phyloP scores from a whole-genome alignment of 2,113 vertebrate species.

The Plecturocebus donacophilus region DNA sequence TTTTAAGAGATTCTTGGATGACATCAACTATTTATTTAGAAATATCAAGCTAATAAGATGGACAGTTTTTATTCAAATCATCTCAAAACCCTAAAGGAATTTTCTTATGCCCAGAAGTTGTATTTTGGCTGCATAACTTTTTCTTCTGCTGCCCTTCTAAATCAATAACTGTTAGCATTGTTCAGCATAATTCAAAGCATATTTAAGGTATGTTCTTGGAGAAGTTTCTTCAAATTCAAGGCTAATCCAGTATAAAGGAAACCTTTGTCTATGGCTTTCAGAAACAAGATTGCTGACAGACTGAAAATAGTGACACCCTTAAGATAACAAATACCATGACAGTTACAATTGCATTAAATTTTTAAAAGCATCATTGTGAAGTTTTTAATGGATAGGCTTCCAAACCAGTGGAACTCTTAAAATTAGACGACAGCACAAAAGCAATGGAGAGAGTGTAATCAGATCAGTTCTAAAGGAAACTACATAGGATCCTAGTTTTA shows the following conservation, averaged over 20 bases:
- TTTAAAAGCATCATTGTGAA: conserved; percentile 56
- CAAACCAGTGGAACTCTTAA: conserved; percentile 50
- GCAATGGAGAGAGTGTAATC: neutral
- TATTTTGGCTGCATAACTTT: conserved; percentile 18
- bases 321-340: conserved; percentile 53
- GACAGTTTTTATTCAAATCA: conserved; percentile 27
- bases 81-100: neutral
- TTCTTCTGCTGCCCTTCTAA: conserved; percentile 60
- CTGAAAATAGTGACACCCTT: conserved; percentile 47
- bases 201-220: conserved; percentile 65
- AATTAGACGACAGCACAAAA: neutral
- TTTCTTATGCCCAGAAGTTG: conserved; percentile 28
- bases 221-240: conserved; percentile 76
- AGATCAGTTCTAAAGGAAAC: neutral
- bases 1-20: neutral
- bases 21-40: neutral
- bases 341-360: conserved; percentile 22
- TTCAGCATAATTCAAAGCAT: conserved; percentile 57
- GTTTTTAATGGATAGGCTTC: conserved; percentile 11
- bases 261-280: conserved; percentile 53
- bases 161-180: conserved; percentile 64
- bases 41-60: conserved; percentile 24
- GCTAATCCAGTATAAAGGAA: conserved; percentile 58
- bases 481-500: neutral
- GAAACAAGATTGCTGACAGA: conserved; percentile 50